Evolutionary conservation across 2,113 vertebrate species (phyloP).

Genomic region (Zingel zingel): DNA sequence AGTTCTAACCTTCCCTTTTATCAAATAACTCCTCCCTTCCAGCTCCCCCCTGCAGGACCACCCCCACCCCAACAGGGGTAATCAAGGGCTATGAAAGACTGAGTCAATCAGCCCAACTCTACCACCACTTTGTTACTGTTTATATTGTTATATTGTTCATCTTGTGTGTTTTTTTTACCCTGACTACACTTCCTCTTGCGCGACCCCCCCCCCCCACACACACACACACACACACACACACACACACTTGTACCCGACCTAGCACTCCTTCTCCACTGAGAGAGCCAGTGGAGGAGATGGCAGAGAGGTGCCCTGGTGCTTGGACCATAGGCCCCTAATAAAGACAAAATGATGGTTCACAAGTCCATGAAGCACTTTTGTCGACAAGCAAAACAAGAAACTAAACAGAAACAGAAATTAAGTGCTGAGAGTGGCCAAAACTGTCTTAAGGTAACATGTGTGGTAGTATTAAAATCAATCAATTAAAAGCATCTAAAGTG

Average conservation of each 20-base stretch:
- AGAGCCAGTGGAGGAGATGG: conserved; percentile 62
- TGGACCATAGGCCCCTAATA: conserved; percentile 47
- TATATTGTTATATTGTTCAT: conserved; percentile 71
- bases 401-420: conserved; percentile 14
- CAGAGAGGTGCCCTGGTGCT: conserved; percentile 72
- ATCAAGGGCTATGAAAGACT: conserved; percentile 80
- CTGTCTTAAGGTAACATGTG: conserved; percentile 13
- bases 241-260: conserved; percentile 40
- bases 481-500: conserved; percentile 1
- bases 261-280: conserved; percentile 53
- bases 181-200: conserved; percentile 36
- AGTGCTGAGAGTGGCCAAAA: conserved; percentile 65
- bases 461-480: conserved; percentile 38
- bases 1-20: conserved; percentile 65
- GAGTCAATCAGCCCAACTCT: conserved; percentile 76
- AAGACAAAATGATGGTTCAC: conserved; percentile 35
- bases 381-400: conserved; percentile 22
- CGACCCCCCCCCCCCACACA: not conserved
- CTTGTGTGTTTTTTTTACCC: conserved; percentile 48
- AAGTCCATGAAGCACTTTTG: conserved; percentile 67
- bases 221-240: too few species aligned
- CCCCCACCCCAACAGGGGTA: conserved; percentile 64
- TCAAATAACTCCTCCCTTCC: conserved; percentile 44
- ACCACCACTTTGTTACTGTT: conserved; percentile 81
- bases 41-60: conserved; percentile 43